phyloP scores from a whole-genome alignment of 2,113 vertebrate species.

The Trochalopteron elliotii region DNA sequence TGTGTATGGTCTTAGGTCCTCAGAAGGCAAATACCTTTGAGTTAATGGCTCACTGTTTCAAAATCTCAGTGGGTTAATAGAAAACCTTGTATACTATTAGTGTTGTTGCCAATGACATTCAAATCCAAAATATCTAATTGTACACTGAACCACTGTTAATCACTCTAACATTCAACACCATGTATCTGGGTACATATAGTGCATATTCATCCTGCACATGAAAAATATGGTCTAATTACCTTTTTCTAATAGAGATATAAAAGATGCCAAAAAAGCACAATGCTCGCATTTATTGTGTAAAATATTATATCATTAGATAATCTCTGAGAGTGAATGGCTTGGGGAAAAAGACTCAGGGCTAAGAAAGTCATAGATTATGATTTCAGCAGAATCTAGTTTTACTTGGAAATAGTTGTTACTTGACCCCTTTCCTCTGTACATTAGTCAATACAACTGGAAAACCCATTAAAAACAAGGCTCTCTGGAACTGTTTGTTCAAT shows the following conservation, averaged over 20 bases:
- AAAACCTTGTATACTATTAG: not conserved
- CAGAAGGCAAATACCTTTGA: not conserved
- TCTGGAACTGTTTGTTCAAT: not conserved
- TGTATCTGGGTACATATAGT: not conserved
- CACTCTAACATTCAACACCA: not conserved
- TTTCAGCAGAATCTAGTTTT: not conserved
- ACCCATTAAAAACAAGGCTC: not conserved
- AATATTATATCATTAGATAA: not conserved
- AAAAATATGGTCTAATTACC: not conserved
- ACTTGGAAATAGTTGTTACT: not conserved
- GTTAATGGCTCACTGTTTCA: not conserved
- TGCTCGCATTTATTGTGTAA: constrained; percentile 4
- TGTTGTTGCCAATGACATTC: not conserved
- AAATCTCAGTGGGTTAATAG: not conserved
- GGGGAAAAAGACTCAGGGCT: not conserved
- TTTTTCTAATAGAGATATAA: not conserved
- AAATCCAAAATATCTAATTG: not conserved
- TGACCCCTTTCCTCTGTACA: not conserved
- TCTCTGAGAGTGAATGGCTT: not conserved
- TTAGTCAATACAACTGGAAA: not conserved
- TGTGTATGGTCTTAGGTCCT: not conserved
- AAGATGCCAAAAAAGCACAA: not conserved
- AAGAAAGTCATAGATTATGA: not conserved
- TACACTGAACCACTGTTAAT: not conserved
- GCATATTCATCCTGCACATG: not conserved